Evolutionary conservation across 2,797 vertebrate genomes (phyloP).

Genomic region (Mus caroli): DNA sequence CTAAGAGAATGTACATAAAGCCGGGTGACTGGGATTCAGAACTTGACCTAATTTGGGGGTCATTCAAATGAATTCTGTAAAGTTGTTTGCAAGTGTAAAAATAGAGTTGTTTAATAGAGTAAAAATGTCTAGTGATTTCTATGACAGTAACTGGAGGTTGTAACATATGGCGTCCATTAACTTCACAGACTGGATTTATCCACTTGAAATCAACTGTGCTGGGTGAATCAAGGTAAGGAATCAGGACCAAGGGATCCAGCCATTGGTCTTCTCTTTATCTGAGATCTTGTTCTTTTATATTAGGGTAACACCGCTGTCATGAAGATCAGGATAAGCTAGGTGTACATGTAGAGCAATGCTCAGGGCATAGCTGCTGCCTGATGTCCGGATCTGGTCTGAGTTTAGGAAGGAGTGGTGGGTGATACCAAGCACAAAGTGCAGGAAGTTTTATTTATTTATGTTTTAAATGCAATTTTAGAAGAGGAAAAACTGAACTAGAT

Average conservation of each 20-base stretch:
- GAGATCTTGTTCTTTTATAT: background rate
- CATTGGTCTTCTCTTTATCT: background rate
- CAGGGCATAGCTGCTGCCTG: background rate
- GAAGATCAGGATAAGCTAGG: background rate
- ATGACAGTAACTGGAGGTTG: background rate
- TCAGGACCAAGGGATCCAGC: background rate
- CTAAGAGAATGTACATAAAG: background rate
- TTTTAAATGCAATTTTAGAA: background rate
- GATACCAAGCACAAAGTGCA: background rate
- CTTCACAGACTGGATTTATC: background rate
- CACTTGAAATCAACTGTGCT: background rate
- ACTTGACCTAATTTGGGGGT: background rate
- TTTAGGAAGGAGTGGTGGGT: background rate
- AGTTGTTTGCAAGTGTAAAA: background rate
- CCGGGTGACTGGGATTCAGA: background rate
- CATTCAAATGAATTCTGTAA: background rate
- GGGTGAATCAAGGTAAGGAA: background rate
- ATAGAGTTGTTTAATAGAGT: background rate
- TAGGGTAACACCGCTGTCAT: background rate
- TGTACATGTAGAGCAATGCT: background rate
- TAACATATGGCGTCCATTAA: background rate
- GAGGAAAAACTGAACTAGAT: background rate
- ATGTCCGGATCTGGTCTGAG: background rate
- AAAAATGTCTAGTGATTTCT: background rate
- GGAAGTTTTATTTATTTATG: background rate